These are phyloP conservation scores for Passerina amoena DNA, from an alignment of 2,113 vertebrate genomes.

Conservation along the genomic window DNA sequence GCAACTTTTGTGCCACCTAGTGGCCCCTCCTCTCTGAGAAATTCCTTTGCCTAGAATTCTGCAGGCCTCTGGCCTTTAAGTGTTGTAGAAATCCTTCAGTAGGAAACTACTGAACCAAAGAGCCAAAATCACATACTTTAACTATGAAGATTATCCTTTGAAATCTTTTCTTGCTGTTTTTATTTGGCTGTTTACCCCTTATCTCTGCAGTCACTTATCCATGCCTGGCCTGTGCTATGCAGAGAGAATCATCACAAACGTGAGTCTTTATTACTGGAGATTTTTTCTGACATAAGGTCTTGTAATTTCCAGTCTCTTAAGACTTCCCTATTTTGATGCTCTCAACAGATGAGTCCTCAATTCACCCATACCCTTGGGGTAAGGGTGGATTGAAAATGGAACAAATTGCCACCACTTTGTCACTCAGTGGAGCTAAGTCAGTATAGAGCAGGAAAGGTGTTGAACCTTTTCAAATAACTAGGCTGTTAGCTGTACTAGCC, in stretches of 20 bases:
- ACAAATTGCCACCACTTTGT: neutral
- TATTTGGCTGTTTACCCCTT: neutral
- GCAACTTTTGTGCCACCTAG: constrained; percentile 65
- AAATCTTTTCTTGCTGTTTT: neutral
- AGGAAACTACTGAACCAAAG: neutral
- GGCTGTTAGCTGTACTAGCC: neutral
- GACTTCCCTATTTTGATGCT: neutral
- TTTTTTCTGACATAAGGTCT: neutral
- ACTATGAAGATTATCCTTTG: neutral
- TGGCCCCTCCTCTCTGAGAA: constrained; percentile 13
- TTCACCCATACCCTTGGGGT: neutral
- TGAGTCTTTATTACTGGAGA: neutral
- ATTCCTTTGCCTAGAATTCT: neutral
- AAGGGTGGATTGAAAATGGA: neutral
- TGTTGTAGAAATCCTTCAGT: neutral
- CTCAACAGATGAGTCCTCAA: neutral
- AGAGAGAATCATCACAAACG: neutral
- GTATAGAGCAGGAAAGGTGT: neutral
- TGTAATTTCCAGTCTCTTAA: neutral
- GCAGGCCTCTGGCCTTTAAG: neutral
- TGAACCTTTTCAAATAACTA: neutral
- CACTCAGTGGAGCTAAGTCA: neutral
- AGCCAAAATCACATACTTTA: neutral
- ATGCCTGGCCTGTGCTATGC: neutral
- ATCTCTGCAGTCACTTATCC: neutral